These are phyloP conservation scores for Eucera pruinosa DNA, from an alignment of 2,888 invertebrate species.

Conservation along the genomic window DNA sequence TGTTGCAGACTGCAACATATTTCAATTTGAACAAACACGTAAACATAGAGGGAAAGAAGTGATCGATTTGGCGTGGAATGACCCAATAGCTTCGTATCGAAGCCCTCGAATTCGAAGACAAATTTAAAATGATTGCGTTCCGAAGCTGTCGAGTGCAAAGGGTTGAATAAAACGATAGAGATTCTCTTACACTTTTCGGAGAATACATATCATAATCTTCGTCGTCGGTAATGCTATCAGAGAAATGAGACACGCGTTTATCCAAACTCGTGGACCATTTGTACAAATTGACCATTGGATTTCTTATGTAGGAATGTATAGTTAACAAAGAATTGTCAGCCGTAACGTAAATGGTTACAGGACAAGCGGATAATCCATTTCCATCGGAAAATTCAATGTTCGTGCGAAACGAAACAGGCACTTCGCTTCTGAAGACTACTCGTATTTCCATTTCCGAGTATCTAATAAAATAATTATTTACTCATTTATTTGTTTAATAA, in stretches of 20 bases:
- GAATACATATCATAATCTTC: constrained; percentile 4
- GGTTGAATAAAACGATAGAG: not conserved
- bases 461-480: constrained; percentile 18
- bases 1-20: no score
- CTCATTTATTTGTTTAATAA: no score
- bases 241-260: not conserved
- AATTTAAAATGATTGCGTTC: no score
- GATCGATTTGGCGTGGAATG: no score
- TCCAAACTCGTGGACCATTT: not conserved
- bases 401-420: constrained; percentile 65
- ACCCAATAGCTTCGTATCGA: no score
- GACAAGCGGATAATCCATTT: constrained; percentile 39
- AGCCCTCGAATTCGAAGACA: no score
- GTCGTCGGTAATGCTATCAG: not conserved
- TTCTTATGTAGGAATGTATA: constrained; percentile 72
- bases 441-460: constrained; percentile 39
- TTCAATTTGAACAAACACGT: no score
- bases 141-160: no score
- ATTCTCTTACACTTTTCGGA: constrained; percentile 13
- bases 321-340: constrained; percentile 81
- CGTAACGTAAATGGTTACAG: constrained; percentile 68
- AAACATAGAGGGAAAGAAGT: no score
- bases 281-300: not conserved
- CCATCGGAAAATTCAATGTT: constrained; percentile 66
- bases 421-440: constrained; percentile 57